Evolutionary conservation across 2,113 vertebrate species (phyloP).

Genomic region (Oenanthe oenanthe): DNA sequence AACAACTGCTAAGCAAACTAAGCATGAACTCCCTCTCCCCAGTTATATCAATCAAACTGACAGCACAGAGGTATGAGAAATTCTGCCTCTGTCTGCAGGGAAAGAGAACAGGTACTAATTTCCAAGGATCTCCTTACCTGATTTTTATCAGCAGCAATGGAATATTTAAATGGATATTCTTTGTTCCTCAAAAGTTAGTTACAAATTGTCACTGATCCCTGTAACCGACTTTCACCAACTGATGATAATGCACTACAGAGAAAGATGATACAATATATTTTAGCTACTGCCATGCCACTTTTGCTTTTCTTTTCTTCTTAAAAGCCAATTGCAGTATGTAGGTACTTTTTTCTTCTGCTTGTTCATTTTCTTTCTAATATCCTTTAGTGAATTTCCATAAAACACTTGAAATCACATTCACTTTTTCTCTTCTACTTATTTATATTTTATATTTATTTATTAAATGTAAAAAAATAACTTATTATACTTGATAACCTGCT

Average conservation of each 20-base stretch:
- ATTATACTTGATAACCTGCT: neutral
- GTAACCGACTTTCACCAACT: neutral
- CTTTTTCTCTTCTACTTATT: neutral
- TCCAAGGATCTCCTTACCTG: slow-evolving; percentile 11
- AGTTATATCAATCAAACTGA: slow-evolving; percentile 16
- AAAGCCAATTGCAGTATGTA: neutral
- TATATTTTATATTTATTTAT: neutral
- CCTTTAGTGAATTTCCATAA: neutral
- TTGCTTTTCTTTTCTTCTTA: neutral
- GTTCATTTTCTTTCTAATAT: neutral
- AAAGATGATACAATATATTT: neutral
- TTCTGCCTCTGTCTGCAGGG: neutral
- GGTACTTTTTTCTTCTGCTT: neutral
- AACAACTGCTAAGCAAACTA: slow-evolving; percentile 27
- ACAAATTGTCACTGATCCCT: neutral
- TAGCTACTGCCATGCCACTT: neutral
- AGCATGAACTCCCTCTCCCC: slow-evolving; percentile 17
- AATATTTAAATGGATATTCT: slow-evolving; percentile 1
- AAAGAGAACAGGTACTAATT: neutral
- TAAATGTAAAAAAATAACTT: neutral
- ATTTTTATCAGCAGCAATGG: slow-evolving; percentile 16
- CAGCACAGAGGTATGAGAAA: neutral
- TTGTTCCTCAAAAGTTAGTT: slow-evolving; percentile 12
- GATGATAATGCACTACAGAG: neutral
- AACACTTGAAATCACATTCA: neutral